These are phyloP conservation scores for Drosophila quasianomalipes DNA, from an alignment of 2,888 invertebrate genomes.

Conservation along the genomic window DNA sequence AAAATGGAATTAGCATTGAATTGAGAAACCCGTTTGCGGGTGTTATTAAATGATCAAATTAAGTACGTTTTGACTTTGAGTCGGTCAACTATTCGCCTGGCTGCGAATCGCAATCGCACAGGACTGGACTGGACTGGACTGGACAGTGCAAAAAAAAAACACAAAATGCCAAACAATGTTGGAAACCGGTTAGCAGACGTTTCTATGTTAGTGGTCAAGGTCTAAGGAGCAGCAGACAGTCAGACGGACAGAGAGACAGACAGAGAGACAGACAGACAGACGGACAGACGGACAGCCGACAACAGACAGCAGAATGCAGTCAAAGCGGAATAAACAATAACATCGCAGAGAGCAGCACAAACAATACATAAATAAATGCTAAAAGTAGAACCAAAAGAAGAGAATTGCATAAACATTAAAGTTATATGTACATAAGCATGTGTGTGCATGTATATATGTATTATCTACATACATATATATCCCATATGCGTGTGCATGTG, in stretches of 20 bases:
- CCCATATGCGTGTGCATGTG: background rate
- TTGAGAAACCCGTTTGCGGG: constrained; percentile 49
- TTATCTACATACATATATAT: constrained; percentile 7
- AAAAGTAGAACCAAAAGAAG: constrained; percentile 47
- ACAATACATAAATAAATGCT: constrained; percentile 54
- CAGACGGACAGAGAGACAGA: constrained; percentile 22
- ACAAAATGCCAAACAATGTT: constrained; percentile 22
- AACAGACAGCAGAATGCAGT: constrained; percentile 51
- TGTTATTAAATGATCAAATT: constrained; percentile 63
- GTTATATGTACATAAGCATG: constrained; percentile 24
- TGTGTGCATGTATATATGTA: constrained; percentile 18
- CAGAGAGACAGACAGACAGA: constrained; percentile 28
- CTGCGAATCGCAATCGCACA: background rate
- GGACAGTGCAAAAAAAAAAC: background rate
- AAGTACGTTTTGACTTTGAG: constrained; percentile 30
- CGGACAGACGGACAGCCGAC: constrained; percentile 31
- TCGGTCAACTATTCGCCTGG: constrained; percentile 39
- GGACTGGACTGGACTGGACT: constrained; percentile 1
- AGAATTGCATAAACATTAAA: constrained; percentile 69
- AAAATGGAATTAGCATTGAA: constrained; percentile 32
- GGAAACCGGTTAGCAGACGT: constrained; percentile 56
- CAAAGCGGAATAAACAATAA: constrained; percentile 72
- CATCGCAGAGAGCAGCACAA: constrained; percentile 44
- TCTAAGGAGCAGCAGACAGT: constrained; percentile 83
- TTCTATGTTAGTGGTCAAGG: constrained; percentile 85